Percentiles rank a stretch among this genome's conserved stretches.
Evolutionary conservation across 2,888 invertebrate species (phyloP).

Genomic region (Axea sp.): DNA sequence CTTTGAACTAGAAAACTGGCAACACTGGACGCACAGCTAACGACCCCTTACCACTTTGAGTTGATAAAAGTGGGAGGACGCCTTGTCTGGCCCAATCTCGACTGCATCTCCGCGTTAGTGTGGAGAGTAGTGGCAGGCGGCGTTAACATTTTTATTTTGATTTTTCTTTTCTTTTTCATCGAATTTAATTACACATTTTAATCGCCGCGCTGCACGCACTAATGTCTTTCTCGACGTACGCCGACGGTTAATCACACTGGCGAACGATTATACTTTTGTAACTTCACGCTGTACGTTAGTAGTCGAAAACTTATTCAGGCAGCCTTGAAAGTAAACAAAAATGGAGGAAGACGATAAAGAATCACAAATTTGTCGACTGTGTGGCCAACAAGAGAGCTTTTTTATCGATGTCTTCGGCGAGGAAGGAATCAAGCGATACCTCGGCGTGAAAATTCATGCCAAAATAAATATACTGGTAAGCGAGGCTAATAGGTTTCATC

Average conservation of each 20-base stretch:
- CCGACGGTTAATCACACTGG: background rate
- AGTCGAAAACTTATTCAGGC: constrained; percentile 69
- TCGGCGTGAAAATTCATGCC: constrained; percentile 74
- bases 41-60: constrained; percentile 40
- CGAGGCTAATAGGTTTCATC: constrained; percentile 25
- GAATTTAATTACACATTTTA: background rate
- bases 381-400: constrained; percentile 74
- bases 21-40: constrained; percentile 47
- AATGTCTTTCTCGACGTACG: constrained; percentile 26
- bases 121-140: constrained; percentile 21
- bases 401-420: constrained; percentile 77
- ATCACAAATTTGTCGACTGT: constrained; percentile 75
- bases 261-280: constrained; percentile 13
- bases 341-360: constrained; percentile 75
- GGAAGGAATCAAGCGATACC: constrained; percentile 73
- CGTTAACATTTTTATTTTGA: constrained; percentile 18
- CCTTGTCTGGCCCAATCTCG: constrained; percentile 55
- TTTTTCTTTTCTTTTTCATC: constrained; percentile 37
- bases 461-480: constrained; percentile 78
- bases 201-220: background rate
- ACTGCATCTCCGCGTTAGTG: constrained; percentile 43
- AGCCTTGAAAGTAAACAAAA: constrained; percentile 72
- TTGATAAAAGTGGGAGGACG: constrained; percentile 36
- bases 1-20: constrained; percentile 26
- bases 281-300: constrained; percentile 55